A percentile compares a stretch with the other conserved stretches of the same genome.
Conservation (phyloP, 92 coral and sea anemone species). For the Actinostola sp. region DNA sequence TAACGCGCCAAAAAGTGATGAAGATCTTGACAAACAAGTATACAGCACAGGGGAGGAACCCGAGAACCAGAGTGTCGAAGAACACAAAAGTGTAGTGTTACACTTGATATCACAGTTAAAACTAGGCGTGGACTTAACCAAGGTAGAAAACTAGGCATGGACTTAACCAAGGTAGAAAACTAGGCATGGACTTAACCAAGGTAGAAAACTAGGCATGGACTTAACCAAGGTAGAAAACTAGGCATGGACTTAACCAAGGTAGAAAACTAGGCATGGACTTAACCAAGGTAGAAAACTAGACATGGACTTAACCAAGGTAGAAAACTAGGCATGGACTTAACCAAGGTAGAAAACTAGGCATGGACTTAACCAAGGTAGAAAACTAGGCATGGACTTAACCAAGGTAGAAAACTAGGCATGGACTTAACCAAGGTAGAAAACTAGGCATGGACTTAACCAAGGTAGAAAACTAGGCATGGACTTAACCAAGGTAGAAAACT, state of each 20-base stretch:
- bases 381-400: constrained; percentile 98
- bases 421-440: constrained; percentile 94
- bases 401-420: constrained; percentile 98
- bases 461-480: constrained; percentile 99
- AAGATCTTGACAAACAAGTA: constrained; percentile 57
- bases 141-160: constrained; percentile 44
- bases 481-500: constrained; percentile 93
- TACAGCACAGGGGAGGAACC: constrained; percentile 77
- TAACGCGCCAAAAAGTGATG: constrained; percentile 33
- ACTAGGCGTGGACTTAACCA: constrained; percentile 98
- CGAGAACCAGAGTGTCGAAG: constrained; percentile 96
- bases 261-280: constrained; percentile 96
- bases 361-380: constrained; percentile 97
- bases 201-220: constrained; percentile 98
- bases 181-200: constrained; percentile 99
- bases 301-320: too few species aligned
- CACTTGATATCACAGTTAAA: constrained; percentile 92
- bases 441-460: constrained; percentile 99
- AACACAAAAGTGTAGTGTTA: constrained; percentile 91
- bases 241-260: constrained; percentile 99
- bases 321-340: constrained; percentile 98
- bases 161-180: constrained; percentile 29
- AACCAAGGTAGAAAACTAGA: constrained; percentile 80
- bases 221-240: constrained; percentile 92
- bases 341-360: constrained; percentile 96